Percentiles rank a stretch among this genome's conserved stretches.
Evolutionary conservation across 37 sponge, comb jelly and placozoan genomes (phyloP).

Genomic region (Hormiphora californensis): DNA sequence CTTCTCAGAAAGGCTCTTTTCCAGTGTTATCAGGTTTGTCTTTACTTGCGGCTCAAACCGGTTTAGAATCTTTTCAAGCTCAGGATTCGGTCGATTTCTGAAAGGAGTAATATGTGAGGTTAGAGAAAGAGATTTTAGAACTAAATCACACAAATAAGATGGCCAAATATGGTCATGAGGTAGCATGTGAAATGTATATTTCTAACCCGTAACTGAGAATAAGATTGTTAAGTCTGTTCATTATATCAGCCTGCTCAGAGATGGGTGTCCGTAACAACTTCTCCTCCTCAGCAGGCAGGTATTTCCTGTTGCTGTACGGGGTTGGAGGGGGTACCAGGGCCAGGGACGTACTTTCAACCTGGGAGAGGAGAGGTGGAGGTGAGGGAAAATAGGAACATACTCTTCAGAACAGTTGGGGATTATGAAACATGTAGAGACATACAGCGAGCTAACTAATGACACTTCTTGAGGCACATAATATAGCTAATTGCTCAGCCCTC

Average conservation of each 20-base stretch:
- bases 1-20: not conserved
- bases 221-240: slow-evolving; percentile 49
- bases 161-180: no score
- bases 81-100: slow-evolving; percentile 20
- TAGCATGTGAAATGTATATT: not conserved
- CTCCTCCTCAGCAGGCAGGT: slow-evolving; percentile 43
- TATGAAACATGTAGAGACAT: no score
- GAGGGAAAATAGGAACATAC: no score
- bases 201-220: slow-evolving; percentile 5
- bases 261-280: slow-evolving; percentile 1
- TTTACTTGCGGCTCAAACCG: not conserved
- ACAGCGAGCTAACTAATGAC: no score
- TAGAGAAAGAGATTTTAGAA: no score
- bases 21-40: not conserved
- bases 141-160: no score
- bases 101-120: not conserved
- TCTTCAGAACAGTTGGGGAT: no score
- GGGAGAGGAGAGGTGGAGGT: no score
- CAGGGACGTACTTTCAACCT: no score
- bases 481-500: no score
- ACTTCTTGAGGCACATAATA: no score
- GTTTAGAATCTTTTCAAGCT: not conserved
- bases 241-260: slow-evolving; percentile 30
- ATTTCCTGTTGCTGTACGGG: slow-evolving; percentile 21
- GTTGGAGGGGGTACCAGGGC: slow-evolving; percentile 34